Conservation (phyloP, 2,113 vertebrate species). For the Mormyrus iriodes region DNA sequence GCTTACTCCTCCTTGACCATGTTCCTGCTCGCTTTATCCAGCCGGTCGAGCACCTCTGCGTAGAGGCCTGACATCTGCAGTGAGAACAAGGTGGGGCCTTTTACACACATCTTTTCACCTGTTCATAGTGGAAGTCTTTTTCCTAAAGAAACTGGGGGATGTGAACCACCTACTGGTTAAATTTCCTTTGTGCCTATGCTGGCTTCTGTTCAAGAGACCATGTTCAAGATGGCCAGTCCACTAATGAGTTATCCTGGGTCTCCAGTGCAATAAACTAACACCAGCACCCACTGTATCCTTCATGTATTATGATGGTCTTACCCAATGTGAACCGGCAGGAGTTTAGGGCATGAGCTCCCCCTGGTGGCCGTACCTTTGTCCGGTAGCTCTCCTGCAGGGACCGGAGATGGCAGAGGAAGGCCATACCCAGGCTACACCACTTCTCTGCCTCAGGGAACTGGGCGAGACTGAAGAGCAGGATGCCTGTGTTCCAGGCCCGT, state of each 20-base stretch:
- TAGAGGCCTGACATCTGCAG: conserved; percentile 75
- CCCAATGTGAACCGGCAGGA: not conserved
- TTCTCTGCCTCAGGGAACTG: conserved; percentile 72
- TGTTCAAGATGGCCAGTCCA: not conserved
- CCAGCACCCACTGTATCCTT: not conserved
- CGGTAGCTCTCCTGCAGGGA: conserved; percentile 78
- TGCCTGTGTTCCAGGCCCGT: conserved; percentile 82
- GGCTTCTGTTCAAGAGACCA: not conserved
- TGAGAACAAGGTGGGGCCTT: conserved; percentile 12
- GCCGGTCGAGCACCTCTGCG: conserved; percentile 65
- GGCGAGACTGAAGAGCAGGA: conserved; percentile 65
- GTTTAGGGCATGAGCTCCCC: not conserved
- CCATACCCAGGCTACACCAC: conserved; percentile 79
- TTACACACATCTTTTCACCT: not conserved
- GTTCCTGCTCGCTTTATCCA: conserved; percentile 63
- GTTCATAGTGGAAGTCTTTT: not conserved
- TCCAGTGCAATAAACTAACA: not conserved
- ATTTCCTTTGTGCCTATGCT: not conserved
- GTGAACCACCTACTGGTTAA: not conserved
- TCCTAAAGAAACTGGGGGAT: not conserved
- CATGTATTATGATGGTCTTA: not conserved
- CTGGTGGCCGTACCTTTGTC: conserved; percentile 56
- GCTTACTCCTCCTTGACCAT: conserved; percentile 51
- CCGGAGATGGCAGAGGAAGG: conserved; percentile 70
- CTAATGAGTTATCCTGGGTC: not conserved